Evolutionary conservation across 2,113 vertebrate species (phyloP).

Genomic region (Corydoras sp.): DNA sequence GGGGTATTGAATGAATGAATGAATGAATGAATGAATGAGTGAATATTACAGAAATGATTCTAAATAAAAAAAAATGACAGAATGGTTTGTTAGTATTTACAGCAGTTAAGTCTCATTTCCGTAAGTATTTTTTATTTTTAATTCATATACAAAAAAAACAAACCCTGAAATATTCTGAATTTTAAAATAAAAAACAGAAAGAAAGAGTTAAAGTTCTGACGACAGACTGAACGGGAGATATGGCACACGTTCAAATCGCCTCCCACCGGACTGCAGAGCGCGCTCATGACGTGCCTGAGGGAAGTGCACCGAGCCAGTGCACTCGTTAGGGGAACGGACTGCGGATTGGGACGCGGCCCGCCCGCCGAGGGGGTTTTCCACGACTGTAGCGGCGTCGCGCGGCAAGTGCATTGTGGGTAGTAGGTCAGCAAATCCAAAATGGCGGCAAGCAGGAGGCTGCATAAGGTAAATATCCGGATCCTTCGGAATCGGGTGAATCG

Average conservation of each 20-base stretch:
- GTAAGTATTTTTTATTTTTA: too few relatives aligned
- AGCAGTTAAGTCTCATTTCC: too few relatives aligned
- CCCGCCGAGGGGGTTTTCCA: slow-evolving; percentile 16
- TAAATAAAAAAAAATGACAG: too few relatives aligned
- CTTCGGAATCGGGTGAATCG: slow-evolving; percentile 12
- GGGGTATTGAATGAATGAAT: too few relatives aligned
- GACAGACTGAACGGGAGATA: too few relatives aligned
- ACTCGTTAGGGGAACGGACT: neutral
- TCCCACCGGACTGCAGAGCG: neutral
- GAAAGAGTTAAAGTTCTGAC: too few relatives aligned
- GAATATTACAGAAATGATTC: too few relatives aligned
- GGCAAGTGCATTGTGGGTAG: slow-evolving; percentile 67
- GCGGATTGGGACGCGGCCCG: neutral
- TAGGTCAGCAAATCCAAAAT: slow-evolving; percentile 72
- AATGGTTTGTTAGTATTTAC: too few relatives aligned
- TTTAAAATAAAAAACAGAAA: too few relatives aligned
- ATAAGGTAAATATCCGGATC: slow-evolving; percentile 70
- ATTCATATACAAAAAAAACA: too few relatives aligned
- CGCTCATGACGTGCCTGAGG: neutral
- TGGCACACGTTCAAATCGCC: neutral
- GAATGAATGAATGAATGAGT: too few relatives aligned
- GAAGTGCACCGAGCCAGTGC: neutral
- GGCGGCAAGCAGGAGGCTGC: slow-evolving; percentile 82
- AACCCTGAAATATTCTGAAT: too few relatives aligned
- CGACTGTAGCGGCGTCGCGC: neutral